Percentiles rank a stretch among this genome's conserved stretches.
Evolutionary conservation across 2,113 vertebrate species (phyloP).

Genomic region (Carollia perspicillata): DNA sequence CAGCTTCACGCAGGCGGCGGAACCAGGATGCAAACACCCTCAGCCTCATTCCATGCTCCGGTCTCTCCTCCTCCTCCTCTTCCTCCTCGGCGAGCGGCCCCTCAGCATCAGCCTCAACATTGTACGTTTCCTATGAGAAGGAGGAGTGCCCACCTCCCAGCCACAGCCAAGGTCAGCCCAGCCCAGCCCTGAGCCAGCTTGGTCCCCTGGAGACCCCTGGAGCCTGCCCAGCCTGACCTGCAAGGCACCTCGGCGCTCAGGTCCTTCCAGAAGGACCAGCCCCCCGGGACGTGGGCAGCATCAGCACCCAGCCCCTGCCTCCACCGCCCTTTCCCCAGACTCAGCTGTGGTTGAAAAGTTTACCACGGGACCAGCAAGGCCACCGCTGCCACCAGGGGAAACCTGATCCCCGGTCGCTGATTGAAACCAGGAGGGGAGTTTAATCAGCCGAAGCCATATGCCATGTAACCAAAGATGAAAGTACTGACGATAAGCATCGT

Average conservation of each 20-base stretch:
- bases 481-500: constrained; percentile 83
- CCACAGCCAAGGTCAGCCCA: background rate
- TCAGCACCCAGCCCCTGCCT: background rate
- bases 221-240: background rate
- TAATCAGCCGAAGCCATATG: constrained; percentile 83
- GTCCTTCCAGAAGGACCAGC: background rate
- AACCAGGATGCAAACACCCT: background rate
- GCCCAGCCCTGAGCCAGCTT: background rate
- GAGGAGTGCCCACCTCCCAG: background rate
- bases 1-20: background rate
- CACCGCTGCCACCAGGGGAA: constrained; percentile 81
- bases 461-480: constrained; percentile 86
- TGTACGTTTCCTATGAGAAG: background rate
- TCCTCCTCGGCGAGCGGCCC: background rate
- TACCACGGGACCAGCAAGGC: constrained; percentile 77
- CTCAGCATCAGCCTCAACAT: background rate
- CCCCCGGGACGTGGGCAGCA: background rate
- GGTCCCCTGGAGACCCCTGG: background rate
- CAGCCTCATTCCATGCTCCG: background rate
- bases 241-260: background rate
- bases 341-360: constrained; percentile 81
- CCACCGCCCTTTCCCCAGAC: constrained; percentile 10
- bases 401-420: constrained; percentile 82
- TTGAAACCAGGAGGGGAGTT: constrained; percentile 85
- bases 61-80: background rate